phyloP scores from a whole-genome alignment of 1,140 invertebrate species.

The Drosophila persimilis region DNA sequence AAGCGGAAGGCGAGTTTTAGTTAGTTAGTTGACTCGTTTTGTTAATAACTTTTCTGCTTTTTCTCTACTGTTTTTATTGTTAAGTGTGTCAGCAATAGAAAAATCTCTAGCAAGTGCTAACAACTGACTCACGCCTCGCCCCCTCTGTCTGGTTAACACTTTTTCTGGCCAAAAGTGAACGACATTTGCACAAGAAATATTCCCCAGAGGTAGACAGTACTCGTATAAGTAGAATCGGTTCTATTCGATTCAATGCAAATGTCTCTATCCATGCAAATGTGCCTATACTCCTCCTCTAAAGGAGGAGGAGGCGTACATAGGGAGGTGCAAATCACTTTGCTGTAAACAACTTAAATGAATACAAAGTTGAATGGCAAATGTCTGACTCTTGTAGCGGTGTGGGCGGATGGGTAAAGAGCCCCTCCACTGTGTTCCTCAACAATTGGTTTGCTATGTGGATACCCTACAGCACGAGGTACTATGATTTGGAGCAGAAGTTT shows the following conservation, averaged over 20 bases:
- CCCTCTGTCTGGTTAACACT: constrained; percentile 14
- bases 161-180: constrained; percentile 42
- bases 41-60: constrained; percentile 4
- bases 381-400: neutral
- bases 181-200: constrained; percentile 41
- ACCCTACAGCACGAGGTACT: too few species aligned
- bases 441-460: constrained; percentile 18
- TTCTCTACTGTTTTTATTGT: constrained; percentile 24
- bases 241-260: constrained; percentile 33
- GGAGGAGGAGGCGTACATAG: too few species aligned
- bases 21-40: constrained; percentile 9
- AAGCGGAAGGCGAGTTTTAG: constrained; percentile 42
- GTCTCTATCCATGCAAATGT: too few species aligned
- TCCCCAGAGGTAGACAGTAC: neutral
- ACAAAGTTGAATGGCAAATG: constrained; percentile 32
- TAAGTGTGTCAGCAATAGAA: constrained; percentile 32
- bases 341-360: constrained; percentile 35
- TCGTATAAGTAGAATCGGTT: neutral
- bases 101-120: constrained; percentile 37
- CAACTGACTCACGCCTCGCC: constrained; percentile 16
- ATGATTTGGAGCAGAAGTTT: neutral
- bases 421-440: constrained; percentile 23
- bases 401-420: constrained; percentile 11
- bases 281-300: too few species aligned
- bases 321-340: constrained; percentile 41